Percentiles rank a stretch among this genome's conserved stretches.
These are phyloP conservation scores for Collichthys lucidus DNA, from an alignment of 2,113 vertebrate genomes.

Conservation along the genomic window DNA sequence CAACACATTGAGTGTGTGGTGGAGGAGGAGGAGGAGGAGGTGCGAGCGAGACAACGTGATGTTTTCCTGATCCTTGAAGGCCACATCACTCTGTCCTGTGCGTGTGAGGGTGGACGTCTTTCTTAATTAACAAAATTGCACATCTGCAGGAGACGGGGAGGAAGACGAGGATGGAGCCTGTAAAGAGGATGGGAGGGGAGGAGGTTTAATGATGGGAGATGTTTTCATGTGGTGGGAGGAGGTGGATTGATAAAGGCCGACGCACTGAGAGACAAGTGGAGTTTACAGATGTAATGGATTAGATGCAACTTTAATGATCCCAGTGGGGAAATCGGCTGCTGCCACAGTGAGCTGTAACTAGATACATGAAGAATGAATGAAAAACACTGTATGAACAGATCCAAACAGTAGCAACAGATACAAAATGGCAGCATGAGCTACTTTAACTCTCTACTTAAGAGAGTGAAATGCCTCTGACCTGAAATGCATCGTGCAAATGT, in stretches of 20 bases:
- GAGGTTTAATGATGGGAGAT: constrained; percentile 24
- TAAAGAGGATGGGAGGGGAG: constrained; percentile 16
- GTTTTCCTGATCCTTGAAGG: constrained; percentile 30
- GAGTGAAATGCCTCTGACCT: neutral
- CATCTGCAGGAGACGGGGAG: constrained; percentile 11
- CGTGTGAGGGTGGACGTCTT: constrained; percentile 45
- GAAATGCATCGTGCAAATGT: too few relatives aligned
- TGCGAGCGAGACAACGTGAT: constrained; percentile 31
- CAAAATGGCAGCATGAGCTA: neutral
- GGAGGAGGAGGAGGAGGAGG: neutral
- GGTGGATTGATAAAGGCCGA: neutral
- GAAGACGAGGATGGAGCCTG: constrained; percentile 17
- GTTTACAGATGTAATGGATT: constrained; percentile 52
- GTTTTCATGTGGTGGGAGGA: constrained; percentile 23
- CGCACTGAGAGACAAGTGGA: neutral
- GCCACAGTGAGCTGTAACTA: constrained; percentile 21
- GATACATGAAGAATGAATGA: constrained; percentile 23
- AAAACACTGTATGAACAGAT: constrained; percentile 5
- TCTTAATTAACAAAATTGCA: constrained; percentile 64
- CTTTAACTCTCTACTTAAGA: neutral
- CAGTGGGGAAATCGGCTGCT: constrained; percentile 11
- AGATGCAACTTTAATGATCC: constrained; percentile 57
- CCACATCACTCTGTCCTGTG: neutral
- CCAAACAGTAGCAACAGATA: neutral
- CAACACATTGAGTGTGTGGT: constrained; percentile 35